Evolutionary conservation across 2,797 vertebrate species (phyloP), one percentile per base, ranked within the genome.

Genomic region (Darevskia nairensis): DNA sequence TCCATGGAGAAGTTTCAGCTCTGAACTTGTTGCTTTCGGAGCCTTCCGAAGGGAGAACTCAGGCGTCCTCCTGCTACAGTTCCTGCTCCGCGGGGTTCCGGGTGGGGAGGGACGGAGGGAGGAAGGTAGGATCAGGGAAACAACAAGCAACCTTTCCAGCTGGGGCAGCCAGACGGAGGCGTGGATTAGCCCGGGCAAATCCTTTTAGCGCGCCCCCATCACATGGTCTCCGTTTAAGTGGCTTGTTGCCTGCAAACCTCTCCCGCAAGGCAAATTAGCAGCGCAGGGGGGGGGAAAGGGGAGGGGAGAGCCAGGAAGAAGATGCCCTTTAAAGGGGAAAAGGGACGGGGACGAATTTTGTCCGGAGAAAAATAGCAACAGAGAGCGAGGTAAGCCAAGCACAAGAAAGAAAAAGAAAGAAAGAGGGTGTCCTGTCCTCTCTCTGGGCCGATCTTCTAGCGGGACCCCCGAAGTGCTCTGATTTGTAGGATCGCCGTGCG

Each of bases 241-340:
- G 79, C 86, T 87, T 87, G 79, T 74, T 82, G 86, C 21, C 35
- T 41, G 17, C 79, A 87, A 87, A 82, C 86, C 55, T 39, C 69
- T 19, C 7, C n/a, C 21, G 69, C 55, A 2, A 82, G 50, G 85
- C 79, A 32, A 32, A 74, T 82, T 76, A 87, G 55, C 8, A 55
- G 21, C 11, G 50, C 3, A 9, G 41, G 25, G 72, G 44, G 23
- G 39, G 23, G 27, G 17, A 19, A 8, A 5, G 6, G 10, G 19
- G 27, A 13, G 41, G 23, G 15, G 27, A 9, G 39, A 17, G 11
- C 11, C 10, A 10, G 27, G 17, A 3, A 27, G 66, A 25, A 32
- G 80, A 7, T n/a, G 59, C 74, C 86, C 32, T 76, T 88, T 81
- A 80, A 79, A 84, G 93, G 81, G 83, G 85, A 81, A 83, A 29